Evolutionary conservation across 2,797 vertebrate species (phyloP).

Genomic region (Pseudocheirus occidentalis): DNA sequence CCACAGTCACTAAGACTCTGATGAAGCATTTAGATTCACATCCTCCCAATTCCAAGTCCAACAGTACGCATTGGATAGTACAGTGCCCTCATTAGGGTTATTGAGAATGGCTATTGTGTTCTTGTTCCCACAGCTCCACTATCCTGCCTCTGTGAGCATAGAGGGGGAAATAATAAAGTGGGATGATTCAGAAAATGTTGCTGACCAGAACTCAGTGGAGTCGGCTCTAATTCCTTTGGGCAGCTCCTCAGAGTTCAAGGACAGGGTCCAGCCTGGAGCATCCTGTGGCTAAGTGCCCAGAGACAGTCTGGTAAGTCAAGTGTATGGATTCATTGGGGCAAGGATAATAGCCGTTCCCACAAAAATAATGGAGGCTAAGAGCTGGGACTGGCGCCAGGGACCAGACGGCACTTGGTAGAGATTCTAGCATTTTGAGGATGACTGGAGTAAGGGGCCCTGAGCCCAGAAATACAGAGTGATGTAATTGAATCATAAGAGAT

Average conservation of each 20-base stretch:
- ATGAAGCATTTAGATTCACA: not conserved
- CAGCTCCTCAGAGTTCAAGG: not conserved
- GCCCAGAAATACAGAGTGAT: not conserved
- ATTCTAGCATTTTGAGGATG: not conserved
- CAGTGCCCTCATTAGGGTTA: not conserved
- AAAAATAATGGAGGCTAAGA: not conserved
- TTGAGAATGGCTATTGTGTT: not conserved
- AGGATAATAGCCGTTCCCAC: not conserved
- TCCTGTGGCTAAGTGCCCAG: not conserved
- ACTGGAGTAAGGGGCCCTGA: not conserved
- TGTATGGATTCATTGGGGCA: not conserved
- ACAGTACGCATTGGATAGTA: not conserved
- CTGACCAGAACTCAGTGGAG: not conserved
- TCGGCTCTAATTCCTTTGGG: not conserved
- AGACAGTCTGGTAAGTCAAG: not conserved
- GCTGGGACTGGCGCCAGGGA: not conserved
- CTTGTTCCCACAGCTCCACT: not conserved
- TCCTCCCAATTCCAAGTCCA: not conserved
- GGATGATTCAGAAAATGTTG: not conserved
- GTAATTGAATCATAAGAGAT: not conserved
- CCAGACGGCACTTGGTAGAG: not conserved
- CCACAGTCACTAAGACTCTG: not conserved
- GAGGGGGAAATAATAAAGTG: not conserved
- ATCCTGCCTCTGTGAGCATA: not conserved
- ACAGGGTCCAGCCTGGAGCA: not conserved